Evolutionary conservation across 2,888 invertebrate genomes (phyloP), one percentile per base, ranked within the genome.

Genomic region (Lamellibrachia satsuma): DNA sequence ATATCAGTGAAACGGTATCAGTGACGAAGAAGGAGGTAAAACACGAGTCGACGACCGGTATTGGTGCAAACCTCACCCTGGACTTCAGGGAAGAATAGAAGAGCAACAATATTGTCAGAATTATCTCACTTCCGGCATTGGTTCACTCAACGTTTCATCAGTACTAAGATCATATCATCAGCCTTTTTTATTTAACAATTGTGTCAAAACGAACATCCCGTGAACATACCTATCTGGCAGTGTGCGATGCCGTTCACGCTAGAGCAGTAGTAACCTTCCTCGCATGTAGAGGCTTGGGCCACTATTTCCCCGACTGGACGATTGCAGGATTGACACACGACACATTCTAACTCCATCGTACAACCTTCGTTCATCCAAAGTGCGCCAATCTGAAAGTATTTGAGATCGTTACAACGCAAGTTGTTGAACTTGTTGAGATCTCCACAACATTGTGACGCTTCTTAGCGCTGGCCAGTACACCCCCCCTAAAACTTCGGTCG

Each of bases 271-370:
- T 60, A 60, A 9, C 7, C 60, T 8, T 7, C 15, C 15, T 15
- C 3, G 60, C 11, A 60, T 15, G 15, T 15, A 60, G 15, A 9
- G 9, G 9, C 3, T 9, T 9, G 3, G 60, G 9, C 9, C 3
- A 91, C 9, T 52, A 91, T 91, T n/a, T 91, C 91, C 7, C 91
- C 91, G 22, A 91, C 91, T 52, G 91, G 91, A 27, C 91, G 91
- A 52, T 6, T 91, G 91, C 91, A 91, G 27, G 9, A 3, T 8
- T 51, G 15, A 55, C 91, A 91, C 27, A 7, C 52, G 22, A 55
- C 52, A 55, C 91, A 91, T 27, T 27, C n/a, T 52, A 52, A 22
- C 22, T 52, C 11, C 91, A 0, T 55, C 52, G 52, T 91, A 52
- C 91, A 91, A 51, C 9, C 52, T 52, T 27, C 52, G 91, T 91